Evolutionary conservation across 2,113 vertebrate species (phyloP).

Genomic region (Silurus asotus): DNA sequence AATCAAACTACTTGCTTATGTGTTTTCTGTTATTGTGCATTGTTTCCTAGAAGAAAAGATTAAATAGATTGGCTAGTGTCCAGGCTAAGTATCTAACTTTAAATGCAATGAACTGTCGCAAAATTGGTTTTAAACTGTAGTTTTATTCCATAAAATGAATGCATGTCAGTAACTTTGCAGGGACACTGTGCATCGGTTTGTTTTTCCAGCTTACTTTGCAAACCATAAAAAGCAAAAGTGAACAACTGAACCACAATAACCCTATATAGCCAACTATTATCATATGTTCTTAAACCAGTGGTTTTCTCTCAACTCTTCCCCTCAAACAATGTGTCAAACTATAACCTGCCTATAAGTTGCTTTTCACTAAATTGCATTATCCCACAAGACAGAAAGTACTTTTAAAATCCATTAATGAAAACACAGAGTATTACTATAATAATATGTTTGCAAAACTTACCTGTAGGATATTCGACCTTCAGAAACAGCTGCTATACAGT

Average conservation of each 20-base stretch:
- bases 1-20: not conserved
- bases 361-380: not conserved
- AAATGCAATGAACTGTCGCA: not conserved
- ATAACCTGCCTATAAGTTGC: too few species aligned
- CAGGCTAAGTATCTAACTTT: not conserved
- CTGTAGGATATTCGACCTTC: slow-evolving; percentile 28
- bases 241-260: not conserved
- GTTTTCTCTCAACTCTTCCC: not conserved
- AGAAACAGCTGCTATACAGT: slow-evolving; percentile 20
- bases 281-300: not conserved
- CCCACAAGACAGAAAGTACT: not conserved
- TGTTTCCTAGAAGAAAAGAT: not conserved
- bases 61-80: not conserved
- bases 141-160: not conserved
- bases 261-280: not conserved
- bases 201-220: not conserved
- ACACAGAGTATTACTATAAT: not conserved
- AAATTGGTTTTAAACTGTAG: not conserved
- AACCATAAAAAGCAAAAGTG: not conserved
- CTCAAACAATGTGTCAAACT: not conserved
- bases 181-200: not conserved
- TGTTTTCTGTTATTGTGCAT: not conserved
- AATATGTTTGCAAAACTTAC: slow-evolving; percentile 22
- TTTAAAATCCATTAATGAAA: not conserved
- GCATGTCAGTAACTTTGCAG: not conserved